Conservation (phyloP, 2,113 vertebrate species). For the Tiliqua scincoides region DNA sequence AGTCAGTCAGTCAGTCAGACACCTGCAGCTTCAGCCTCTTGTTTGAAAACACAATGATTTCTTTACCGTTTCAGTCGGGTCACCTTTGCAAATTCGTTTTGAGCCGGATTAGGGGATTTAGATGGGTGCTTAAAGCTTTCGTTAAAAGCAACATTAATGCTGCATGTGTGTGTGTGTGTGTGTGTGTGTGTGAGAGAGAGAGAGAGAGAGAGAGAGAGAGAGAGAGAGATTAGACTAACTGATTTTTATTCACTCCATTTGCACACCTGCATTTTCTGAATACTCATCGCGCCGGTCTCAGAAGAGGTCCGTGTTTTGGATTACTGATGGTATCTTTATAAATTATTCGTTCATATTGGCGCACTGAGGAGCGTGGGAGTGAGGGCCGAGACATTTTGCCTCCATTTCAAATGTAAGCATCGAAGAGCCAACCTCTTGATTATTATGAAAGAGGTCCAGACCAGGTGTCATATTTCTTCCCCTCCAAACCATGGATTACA, state of each 20-base stretch:
- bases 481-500: neutral
- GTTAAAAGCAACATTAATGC: neutral
- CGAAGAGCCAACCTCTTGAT: neutral
- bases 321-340: constrained; percentile 1
- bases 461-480: neutral
- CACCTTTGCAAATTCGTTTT: constrained; percentile 15
- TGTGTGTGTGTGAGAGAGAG: too few relatives aligned
- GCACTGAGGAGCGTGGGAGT: neutral
- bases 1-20: too few relatives aligned
- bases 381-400: neutral
- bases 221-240: neutral
- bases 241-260: neutral
- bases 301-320: neutral
- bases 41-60: neutral
- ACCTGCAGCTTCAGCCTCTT: neutral
- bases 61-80: neutral
- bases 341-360: constrained; percentile 2
- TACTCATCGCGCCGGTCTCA: neutral
- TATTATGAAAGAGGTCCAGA: neutral
- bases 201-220: neutral
- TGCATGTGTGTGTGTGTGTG: neutral
- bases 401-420: neutral
- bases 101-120: constrained; percentile 15
- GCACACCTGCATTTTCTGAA: neutral
- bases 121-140: neutral